A percentile compares a stretch with the other conserved stretches of the same genome.
Evolutionary conservation across 2,797 vertebrate genomes (phyloP).

Genomic region (Schizopygopsis malacanthus): DNA sequence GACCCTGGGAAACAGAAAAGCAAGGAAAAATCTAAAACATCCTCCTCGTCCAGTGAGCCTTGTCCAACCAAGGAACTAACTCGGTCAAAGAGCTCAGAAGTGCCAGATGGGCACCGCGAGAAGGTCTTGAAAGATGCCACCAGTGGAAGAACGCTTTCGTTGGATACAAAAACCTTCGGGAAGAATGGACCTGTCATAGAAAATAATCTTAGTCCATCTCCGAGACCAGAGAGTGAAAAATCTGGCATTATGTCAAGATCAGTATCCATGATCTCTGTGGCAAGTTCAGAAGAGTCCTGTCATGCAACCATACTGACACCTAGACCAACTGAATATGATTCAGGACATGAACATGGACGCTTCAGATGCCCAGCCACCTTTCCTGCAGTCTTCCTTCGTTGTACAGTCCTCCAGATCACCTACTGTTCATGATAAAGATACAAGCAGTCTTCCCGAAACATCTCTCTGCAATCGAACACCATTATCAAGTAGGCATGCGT

Average conservation of each 20-base stretch:
- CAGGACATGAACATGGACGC: constrained; percentile 88
- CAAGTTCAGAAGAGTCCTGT: constrained; percentile 95
- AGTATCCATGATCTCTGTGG: constrained; percentile 90
- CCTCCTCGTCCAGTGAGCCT: constrained; percentile 69
- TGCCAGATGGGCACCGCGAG: constrained; percentile 84
- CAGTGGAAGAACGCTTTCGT: constrained; percentile 84
- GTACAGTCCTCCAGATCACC: constrained; percentile 90
- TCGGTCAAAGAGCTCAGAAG: constrained; percentile 93
- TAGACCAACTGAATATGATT: constrained; percentile 88
- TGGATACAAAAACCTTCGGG: constrained; percentile 84
- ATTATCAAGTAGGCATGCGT: constrained; percentile 78
- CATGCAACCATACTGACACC: constrained; percentile 87
- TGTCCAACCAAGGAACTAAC: constrained; percentile 87
- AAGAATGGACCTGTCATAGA: constrained; percentile 86
- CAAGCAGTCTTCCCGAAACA: constrained; percentile 82
- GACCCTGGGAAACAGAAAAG: constrained; percentile 87
- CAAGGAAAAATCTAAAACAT: constrained; percentile 83
- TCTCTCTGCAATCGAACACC: constrained; percentile 78
- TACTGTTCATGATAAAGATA: constrained; percentile 85
- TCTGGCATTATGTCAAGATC: constrained; percentile 89
- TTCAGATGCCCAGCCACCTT: constrained; percentile 90
- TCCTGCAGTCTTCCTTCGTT: constrained; percentile 89
- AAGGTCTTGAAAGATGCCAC: constrained; percentile 84
- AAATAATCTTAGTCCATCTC: constrained; percentile 86
- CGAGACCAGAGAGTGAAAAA: constrained; percentile 89